These are phyloP conservation scores for Arge pagana DNA, from an alignment of 2,888 invertebrate genomes.

Conservation along the genomic window DNA sequence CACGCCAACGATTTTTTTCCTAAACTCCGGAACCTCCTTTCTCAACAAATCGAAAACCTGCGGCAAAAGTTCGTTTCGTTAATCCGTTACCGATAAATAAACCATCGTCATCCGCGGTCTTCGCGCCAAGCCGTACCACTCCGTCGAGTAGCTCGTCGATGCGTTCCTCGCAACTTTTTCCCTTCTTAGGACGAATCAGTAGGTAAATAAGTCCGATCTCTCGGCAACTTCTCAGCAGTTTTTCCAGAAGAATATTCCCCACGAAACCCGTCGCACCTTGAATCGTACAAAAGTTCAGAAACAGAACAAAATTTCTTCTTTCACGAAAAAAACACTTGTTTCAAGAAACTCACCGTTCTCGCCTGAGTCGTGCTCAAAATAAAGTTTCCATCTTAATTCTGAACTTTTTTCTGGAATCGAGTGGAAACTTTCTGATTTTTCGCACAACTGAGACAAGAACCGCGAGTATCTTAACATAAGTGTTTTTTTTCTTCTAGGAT, in stretches of 20 bases:
- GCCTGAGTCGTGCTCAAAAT: slow-evolving; percentile 27
- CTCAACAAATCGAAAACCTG: slow-evolving; percentile 39
- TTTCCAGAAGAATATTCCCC: slow-evolving; percentile 33
- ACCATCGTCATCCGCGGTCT: too few relatives aligned
- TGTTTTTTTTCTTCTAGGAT: too few relatives aligned
- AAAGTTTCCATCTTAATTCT: slow-evolving; percentile 31
- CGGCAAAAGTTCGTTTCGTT: too few relatives aligned
- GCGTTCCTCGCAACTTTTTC: slow-evolving; percentile 22
- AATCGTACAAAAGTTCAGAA: slow-evolving; percentile 24
- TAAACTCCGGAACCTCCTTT: slow-evolving; percentile 43
- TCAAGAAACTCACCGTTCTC: slow-evolving; percentile 27
- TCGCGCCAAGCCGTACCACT: slow-evolving; percentile 21
- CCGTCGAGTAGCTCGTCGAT: slow-evolving; percentile 23
- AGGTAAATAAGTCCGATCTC: slow-evolving; percentile 31
- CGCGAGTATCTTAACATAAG: too few relatives aligned
- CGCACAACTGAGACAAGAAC: too few relatives aligned
- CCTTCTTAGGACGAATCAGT: slow-evolving; percentile 31
- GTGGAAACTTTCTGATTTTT: neutral
- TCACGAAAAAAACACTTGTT: too few relatives aligned
- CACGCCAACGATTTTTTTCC: slow-evolving; percentile 54
- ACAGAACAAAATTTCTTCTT: neutral
- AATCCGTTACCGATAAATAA: too few relatives aligned
- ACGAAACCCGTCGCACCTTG: slow-evolving; percentile 35
- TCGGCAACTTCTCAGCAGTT: slow-evolving; percentile 31
- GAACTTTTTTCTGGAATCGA: slow-evolving; percentile 3